Base-by-base conservation (phyloP, 2,113 vertebrate species). In the Ophthalmolycus amberensis region DNA sequence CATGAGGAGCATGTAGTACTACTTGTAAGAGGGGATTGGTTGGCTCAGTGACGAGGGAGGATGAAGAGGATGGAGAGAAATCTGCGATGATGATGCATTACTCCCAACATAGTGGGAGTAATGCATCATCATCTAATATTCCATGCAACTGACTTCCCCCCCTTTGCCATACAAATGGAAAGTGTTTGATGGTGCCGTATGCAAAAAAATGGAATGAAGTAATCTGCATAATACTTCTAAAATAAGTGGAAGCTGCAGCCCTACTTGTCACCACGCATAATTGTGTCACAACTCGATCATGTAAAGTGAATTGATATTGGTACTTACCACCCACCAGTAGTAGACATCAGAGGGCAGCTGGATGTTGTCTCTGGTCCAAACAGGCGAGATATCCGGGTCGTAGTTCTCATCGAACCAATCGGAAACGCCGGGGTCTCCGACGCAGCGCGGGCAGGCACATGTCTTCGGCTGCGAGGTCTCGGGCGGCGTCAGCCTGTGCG, bases 291-390 rank as follows among this genome's bases (percentile, higher is more conserved):
- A 34, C 18, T 71, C 2, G 34, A 37, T 14, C 2, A 70, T 54
- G 59, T 66, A 27, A 58, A 66, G 12, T 58, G 1, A 64, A n/a
- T 68, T 9, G 0, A 65, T 42, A 3, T 20, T 11, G 71, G 77
- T 10, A 93, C 97, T 99, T 95, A 99, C 98, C 98, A 98, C 98
- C 98, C 98, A 99, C 98, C 98, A 99, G 93, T 97, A 95, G 96
- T 98, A 98, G 75, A 99, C 98, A 0, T 98, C 97, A 0, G 94
- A 93, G 0, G 97, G 94, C 73, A 99, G 94, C 78, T 97, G 95
- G 94, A 97, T 95, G 92, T 99, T 99, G 83, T 98, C 97, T 84
- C 94, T 95, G 60, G 96, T 99, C 98, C 98, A 99, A 44, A 99
- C 96, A 0, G 98, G 98, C 5, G 97, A 98, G 79, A 99, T 93